Evolutionary conservation across 2,888 invertebrate species (phyloP).

Genomic region (Tetranychus truncatus): DNA sequence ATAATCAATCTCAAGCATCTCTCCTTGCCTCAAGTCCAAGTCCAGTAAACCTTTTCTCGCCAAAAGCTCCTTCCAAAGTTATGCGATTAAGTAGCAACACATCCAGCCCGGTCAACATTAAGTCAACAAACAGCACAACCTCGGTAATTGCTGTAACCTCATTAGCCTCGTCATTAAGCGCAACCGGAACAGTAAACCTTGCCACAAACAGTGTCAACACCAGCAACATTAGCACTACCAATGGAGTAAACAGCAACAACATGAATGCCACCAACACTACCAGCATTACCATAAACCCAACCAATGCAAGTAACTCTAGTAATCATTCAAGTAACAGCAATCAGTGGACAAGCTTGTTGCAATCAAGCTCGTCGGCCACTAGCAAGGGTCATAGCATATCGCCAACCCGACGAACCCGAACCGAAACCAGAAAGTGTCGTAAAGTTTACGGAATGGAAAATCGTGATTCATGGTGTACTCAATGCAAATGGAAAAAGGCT

Average conservation of each 20-base stretch:
- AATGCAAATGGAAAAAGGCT: conserved; percentile 42
- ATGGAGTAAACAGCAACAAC: neutral
- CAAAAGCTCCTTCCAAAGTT: conserved; percentile 2
- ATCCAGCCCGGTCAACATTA: neutral
- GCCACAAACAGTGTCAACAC: too few relatives aligned
- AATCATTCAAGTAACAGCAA: neutral
- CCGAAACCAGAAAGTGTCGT: conserved; percentile 37
- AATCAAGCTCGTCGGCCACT: neutral
- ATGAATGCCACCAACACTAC: neutral
- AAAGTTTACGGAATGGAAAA: conserved; percentile 97
- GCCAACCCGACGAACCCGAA: conserved; percentile 23
- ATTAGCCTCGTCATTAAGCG: neutral
- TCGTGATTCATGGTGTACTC: conserved; percentile 89
- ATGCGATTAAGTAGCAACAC: conserved; percentile 2
- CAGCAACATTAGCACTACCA: neutral
- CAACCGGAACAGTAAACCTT: neutral
- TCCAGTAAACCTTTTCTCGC: neutral
- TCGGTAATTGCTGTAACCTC: too few relatives aligned
- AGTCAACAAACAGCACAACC: neutral
- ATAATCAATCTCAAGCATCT: conserved; percentile 8
- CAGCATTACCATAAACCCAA: neutral
- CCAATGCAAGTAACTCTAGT: neutral
- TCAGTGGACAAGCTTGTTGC: neutral
- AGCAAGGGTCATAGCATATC: neutral
- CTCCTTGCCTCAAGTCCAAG: conserved; percentile 9